Evolutionary conservation across 35 echinoderm and acorn worm species (phyloP).

Genomic region (Acanthaster planci): DNA sequence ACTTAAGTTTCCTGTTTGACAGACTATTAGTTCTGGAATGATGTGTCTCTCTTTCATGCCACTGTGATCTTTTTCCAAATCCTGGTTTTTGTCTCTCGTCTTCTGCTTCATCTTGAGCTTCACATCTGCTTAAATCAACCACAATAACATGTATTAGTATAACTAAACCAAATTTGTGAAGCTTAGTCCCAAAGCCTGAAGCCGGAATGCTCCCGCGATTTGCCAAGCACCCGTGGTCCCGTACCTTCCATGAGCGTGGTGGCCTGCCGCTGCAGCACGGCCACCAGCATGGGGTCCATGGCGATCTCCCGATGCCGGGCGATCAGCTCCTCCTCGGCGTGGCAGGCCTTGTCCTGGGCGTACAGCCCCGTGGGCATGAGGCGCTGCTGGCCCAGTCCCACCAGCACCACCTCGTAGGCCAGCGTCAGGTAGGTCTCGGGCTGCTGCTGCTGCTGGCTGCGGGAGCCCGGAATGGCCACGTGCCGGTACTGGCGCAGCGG

Average conservation of each 20-base stretch:
- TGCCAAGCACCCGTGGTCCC: too few species aligned
- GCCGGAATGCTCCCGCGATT: too few species aligned
- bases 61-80: too few species aligned
- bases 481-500: slow-evolving; percentile 62
- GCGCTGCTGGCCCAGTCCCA: slow-evolving; percentile 95
- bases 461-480: slow-evolving; percentile 62
- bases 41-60: too few species aligned
- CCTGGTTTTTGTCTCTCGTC: too few species aligned
- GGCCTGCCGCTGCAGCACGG: slow-evolving; percentile 92
- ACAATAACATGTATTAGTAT: too few species aligned
- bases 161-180: too few species aligned
- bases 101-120: too few species aligned
- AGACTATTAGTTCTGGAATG: too few species aligned
- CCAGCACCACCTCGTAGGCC: slow-evolving; percentile 88
- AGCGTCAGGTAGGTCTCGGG: slow-evolving; percentile 94
- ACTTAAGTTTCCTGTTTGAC: too few species aligned
- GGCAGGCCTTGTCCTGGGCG: slow-evolving; percentile 95
- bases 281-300: slow-evolving; percentile 82
- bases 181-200: too few species aligned
- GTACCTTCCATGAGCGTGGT: slow-evolving; percentile 87
- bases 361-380: slow-evolving; percentile 95
- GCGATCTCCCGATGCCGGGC: slow-evolving; percentile 84
- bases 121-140: too few species aligned
- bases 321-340: slow-evolving; percentile 95
- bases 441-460: slow-evolving; percentile 48